These are phyloP conservation scores for Heliconius melpomene DNA, from an alignment of 1,140 invertebrate genomes.

Conservation along the genomic window DNA sequence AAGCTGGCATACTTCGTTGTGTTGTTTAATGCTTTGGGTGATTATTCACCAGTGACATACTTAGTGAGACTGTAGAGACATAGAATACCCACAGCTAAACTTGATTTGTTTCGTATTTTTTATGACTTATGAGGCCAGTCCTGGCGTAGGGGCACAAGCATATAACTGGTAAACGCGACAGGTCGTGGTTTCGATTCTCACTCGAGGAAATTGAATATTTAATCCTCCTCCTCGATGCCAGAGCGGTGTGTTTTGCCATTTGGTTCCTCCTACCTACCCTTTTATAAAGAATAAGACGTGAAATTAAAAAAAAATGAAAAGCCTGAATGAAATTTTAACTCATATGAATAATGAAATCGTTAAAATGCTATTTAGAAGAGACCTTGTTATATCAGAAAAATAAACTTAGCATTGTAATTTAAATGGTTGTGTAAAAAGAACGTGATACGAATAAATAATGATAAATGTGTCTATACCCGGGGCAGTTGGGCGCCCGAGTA, in stretches of 20 bases:
- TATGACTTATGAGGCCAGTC: too few species aligned
- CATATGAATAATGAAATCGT: background rate
- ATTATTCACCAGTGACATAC: conserved; percentile 3
- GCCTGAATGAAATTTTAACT: too few species aligned
- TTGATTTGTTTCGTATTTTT: too few species aligned
- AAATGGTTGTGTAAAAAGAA: conserved; percentile 27
- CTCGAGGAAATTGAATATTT: too few species aligned
- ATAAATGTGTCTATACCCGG: conserved; percentile 29
- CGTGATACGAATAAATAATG: conserved; percentile 29
- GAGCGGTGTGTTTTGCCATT: too few species aligned
- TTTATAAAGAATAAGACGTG: too few species aligned
- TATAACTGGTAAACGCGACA: too few species aligned
- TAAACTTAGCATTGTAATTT: conserved; percentile 26
- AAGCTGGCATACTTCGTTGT: conserved; percentile 1
- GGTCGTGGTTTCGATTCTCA: too few species aligned
- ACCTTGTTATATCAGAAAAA: background rate
- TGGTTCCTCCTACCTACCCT: too few species aligned
- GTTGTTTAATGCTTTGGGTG: conserved; percentile 10
- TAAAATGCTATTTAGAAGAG: background rate
- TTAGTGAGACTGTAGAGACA: background rate
- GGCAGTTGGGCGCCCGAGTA: conserved; percentile 19
- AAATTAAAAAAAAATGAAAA: too few species aligned
- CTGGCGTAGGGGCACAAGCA: too few species aligned
- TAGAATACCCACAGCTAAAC: background rate
- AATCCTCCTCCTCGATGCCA: too few species aligned